Evolutionary conservation across 1,140 invertebrate genomes (phyloP), one percentile per base, ranked within the genome.

Genomic region (Eupeodes corollae): DNA sequence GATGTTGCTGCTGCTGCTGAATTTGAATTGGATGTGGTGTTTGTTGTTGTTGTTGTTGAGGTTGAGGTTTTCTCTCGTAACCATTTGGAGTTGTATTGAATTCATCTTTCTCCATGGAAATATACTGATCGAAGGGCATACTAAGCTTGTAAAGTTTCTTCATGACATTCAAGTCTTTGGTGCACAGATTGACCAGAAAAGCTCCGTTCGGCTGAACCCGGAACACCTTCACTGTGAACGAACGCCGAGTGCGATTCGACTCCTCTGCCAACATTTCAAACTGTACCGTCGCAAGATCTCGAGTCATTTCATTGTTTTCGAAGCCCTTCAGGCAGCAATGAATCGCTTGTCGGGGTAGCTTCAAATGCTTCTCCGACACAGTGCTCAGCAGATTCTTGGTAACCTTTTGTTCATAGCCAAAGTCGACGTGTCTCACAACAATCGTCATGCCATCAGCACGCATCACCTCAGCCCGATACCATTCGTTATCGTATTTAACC

Each of bases 381-480:
- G 67, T 67, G 50, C 79, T 77, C 12, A 89, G 62, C 19, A 75
- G 61, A 14, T 69, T 65, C 0, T 72, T 56, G 11, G 73, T 58
- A 11, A 85, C 73, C 39, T 71, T 73, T 57, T 85, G 82, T 57
- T 84, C 80, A 59, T 88, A 88, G 0, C 86, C 87, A 73, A 83
- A 88, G 67, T 91, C 87, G 1, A 90, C 79, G 67, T 67, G 63
- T 1, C 64, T 57, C 8, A 67, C 61, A 41, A 63, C 56, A 35
- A 64, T 59, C 11, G 61, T 55, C 2, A 48, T 48, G n/a, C 55
- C 53, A 16, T 63, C 56, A 3, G 56, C 55, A 1, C 60, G 55
- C 14, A 75, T 56, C 8, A 85, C 74, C 54, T 78, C 72, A 8
- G 80, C 82, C 42, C 82, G 70, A 58, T 86, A 90, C 83, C 85